phyloP scores from a whole-genome alignment of 2,113 vertebrate species.

The Phyllostomus discolor region DNA sequence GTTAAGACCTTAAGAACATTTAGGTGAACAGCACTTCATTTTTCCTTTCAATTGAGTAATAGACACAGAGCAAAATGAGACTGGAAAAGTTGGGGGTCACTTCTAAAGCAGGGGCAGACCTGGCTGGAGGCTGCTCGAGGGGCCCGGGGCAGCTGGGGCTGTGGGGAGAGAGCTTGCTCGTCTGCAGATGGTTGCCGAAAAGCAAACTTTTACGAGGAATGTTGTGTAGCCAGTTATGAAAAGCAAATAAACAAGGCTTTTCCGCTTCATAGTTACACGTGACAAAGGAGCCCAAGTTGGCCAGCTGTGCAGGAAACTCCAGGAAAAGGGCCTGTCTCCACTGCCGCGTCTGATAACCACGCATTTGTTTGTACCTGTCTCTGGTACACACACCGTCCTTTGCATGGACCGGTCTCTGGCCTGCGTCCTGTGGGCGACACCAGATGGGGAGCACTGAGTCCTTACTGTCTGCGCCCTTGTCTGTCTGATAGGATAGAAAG shows the following conservation, averaged over 20 bases:
- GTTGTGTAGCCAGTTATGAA: neutral
- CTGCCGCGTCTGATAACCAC: neutral
- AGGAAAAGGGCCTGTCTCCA: neutral
- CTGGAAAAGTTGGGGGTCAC: neutral
- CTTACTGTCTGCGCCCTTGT: neutral
- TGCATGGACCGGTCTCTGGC: neutral
- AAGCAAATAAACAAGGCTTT: neutral
- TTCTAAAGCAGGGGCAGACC: neutral
- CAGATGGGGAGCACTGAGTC: neutral
- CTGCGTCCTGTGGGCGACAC: neutral
- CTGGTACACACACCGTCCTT: no score
- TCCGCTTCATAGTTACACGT: neutral
- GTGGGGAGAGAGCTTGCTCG: fast-evolving
- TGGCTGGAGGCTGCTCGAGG: fast-evolving
- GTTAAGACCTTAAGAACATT: neutral
- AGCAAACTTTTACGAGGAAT: neutral
- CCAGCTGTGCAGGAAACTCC: neutral
- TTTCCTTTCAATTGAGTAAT: neutral
- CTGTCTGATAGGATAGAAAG: neutral
- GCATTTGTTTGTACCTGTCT: neutral
- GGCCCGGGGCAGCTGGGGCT: no score
- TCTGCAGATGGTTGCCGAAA: neutral
- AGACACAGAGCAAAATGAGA: neutral
- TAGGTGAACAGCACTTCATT: neutral
- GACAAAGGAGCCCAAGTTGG: neutral